Base-by-base conservation (phyloP, 2,797 vertebrate species). In the Coccyzus lansbergi region DNA sequence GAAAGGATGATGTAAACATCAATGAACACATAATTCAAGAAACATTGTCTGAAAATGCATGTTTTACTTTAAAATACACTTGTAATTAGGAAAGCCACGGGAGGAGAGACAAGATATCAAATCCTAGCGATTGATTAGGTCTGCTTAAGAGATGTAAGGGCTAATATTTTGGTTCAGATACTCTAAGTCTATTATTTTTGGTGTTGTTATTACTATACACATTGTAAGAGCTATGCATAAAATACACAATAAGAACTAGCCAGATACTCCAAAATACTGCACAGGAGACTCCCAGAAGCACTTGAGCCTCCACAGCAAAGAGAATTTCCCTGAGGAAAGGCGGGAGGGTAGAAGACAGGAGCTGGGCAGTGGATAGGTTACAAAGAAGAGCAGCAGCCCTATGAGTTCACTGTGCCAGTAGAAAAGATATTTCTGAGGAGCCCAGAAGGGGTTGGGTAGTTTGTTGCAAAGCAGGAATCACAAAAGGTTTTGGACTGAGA, bases 401-500 rank as follows among this genome's bases (percentile, higher is more conserved):
- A 16, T 0, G 1, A 49, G 33, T 40, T 59, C 33, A 71, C 0
- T 0, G 38, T 3, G 4, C 33, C 18, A 9, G 38, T 58, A 64
- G 29, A 88, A 40, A 67, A 40, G 29, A 40, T 9, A 38, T 34
- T 65, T 64, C 36, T 80, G 71, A 59, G 33, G 65, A 78, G 31
- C 2, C 12, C 38, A 59, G 52, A 48, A 65, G 9, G 15, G 9
- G 31, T 21, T 28, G 22, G 15, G 18, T 60, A 40, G 40, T 34
- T 48, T 26, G 17, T 29, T 59, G 46, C 40, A 53, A 65, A 36
- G 15, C 33, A 60, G 25, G 59, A 65, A 59, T 26, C 38, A 78
- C 12, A 28, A 13, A 78, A n/a, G 33, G 5, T 72, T 64, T 19
- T 25, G 60, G 60, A 29, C 33, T 24, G 38, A 46, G 29, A 78